Base-by-base conservation (phyloP, 2,113 vertebrate species). In the Paraplagusia blochii region DNA sequence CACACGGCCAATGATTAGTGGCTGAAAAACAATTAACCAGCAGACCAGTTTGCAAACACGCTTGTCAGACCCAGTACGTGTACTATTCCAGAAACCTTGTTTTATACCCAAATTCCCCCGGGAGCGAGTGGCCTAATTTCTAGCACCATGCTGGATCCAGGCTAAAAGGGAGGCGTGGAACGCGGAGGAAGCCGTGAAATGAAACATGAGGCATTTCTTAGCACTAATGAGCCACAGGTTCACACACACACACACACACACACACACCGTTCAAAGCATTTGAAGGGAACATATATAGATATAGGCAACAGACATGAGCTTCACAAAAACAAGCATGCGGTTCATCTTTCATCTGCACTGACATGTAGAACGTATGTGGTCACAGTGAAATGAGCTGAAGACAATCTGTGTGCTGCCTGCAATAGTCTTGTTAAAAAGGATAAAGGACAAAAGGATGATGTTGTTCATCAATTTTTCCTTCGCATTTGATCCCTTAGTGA, bases 71-170 rank as follows among this genome's bases (percentile, higher is more conserved):
- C 66, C 69, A 68, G 66, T 66, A 56, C 66, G 53, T 39, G 17
- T 45, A 44, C 77, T 68, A 68, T 76, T 74, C 60, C 66, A 79
- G 79, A 80, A 83, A 82, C 77, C 83, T 79, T 82, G 69, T 83
- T 87, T 87, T 79, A 77, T 83, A 76, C 66, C 50, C 49, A 69
- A 69, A 63, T 36, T 74, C 79, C 72, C 82, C 63, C 49, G 84
- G 82, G 86, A 85, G 62, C 47, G 1, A 35, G 44, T 88, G 88
- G 61, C 87, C 87, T 85, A 85, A 88, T 88, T 89, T 84, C 63
- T 52, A 76, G 43, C 55, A 84, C 71, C 80, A 80, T 76, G 62
- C 76, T 84, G 82, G 82, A 88, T 78, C 69, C 53, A 53, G 74
- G 68, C 76, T 82, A 81, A 85, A 77, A 81, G 66, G 74, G 78